A percentile compares a stretch with the other conserved stretches of the same genome.
Evolutionary conservation across 2,888 invertebrate species (phyloP).

Genomic region (Tenthredo distinguenda): DNA sequence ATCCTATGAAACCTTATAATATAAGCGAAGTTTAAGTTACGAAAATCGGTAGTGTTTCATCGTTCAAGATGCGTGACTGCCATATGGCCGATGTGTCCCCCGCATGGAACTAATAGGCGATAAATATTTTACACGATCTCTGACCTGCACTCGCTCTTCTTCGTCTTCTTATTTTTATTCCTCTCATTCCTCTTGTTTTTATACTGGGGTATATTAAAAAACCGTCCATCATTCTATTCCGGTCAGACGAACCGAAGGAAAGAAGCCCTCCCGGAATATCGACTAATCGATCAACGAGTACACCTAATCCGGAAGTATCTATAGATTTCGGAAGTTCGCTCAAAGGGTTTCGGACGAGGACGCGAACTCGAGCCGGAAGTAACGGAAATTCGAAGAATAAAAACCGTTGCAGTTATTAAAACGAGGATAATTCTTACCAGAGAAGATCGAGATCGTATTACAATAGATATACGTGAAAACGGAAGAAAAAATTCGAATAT

Average conservation of each 20-base stretch:
- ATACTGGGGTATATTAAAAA: neutral
- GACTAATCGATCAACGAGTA: slow-evolving; percentile 26
- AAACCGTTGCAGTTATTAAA: neutral
- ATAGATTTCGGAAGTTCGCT: slow-evolving; percentile 58
- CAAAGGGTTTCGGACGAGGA: slow-evolving; percentile 59
- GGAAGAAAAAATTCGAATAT: neutral
- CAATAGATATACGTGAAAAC: neutral
- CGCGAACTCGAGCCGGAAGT: slow-evolving; percentile 34
- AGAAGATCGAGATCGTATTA: neutral
- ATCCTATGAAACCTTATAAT: slow-evolving; percentile 67
- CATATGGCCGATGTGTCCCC: slow-evolving; percentile 74
- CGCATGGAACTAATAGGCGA: slow-evolving; percentile 72
- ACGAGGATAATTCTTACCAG: neutral
- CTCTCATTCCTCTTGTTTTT: neutral
- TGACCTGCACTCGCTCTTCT: neutral
- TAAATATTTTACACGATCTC: slow-evolving; percentile 23
- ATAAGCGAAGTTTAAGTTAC: slow-evolving; percentile 70
- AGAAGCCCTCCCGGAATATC: slow-evolving; percentile 40
- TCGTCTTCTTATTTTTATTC: neutral
- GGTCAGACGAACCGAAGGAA: neutral
- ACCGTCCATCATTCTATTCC: neutral
- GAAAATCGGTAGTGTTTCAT: slow-evolving; percentile 69
- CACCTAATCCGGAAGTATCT: slow-evolving; percentile 64
- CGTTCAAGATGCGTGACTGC: slow-evolving; percentile 56
- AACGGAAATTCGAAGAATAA: slow-evolving; percentile 32